Conservation (phyloP, 2,888 invertebrate species). For the Papilio protenor region DNA sequence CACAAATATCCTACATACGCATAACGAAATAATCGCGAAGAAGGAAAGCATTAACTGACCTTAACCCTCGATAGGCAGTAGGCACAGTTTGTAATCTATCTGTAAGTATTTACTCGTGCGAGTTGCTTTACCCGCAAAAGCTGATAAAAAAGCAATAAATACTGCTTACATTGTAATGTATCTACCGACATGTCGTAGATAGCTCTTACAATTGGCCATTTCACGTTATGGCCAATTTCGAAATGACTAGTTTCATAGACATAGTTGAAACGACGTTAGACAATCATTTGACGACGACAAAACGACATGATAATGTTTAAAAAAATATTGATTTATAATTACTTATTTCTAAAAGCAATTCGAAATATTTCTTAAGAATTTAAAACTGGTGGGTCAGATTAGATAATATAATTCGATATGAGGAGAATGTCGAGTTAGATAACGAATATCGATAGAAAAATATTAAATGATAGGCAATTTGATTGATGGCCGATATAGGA, state of each 20-base stretch:
- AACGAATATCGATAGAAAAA: neutral
- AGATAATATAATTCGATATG: neutral
- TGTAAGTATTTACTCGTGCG: neutral
- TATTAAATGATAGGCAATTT: neutral
- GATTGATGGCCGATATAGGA: neutral
- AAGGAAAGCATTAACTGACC: neutral
- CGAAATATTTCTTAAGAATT: neutral
- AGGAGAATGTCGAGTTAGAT: neutral
- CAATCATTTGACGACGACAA: neutral
- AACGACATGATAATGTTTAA: no score
- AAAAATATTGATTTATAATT: neutral
- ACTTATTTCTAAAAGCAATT: neutral
- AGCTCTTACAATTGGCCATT: neutral
- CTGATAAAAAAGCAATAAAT: neutral
- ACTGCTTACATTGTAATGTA: neutral
- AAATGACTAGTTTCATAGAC: neutral
- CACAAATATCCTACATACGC: neutral
- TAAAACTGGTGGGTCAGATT: constrained; percentile 2
- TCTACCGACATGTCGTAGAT: neutral
- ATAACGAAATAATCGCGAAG: neutral
- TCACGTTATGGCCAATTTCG: neutral
- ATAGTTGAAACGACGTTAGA: neutral
- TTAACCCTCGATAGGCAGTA: neutral
- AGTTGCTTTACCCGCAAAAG: neutral
- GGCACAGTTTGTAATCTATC: neutral